A percentile compares a stretch with the other conserved stretches of the same genome.
Evolutionary conservation across 2,888 invertebrate species (phyloP).

Genomic region (Clitarchus hookeri): DNA sequence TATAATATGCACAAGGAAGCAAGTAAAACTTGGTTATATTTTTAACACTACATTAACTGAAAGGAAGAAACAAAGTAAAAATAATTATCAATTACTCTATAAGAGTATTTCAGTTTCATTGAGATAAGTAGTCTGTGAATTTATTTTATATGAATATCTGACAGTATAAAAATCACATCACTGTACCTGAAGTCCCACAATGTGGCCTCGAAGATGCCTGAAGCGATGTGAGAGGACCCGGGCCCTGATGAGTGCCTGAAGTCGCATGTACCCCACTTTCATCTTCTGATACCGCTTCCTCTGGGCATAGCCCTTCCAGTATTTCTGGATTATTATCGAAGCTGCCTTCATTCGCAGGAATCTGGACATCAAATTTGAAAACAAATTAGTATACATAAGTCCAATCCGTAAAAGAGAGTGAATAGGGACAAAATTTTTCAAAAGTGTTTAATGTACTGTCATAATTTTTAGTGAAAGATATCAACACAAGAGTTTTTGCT

Average conservation of each 20-base stretch:
- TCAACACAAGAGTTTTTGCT: too few relatives aligned
- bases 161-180: background rate
- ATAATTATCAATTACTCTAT: background rate
- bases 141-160: background rate
- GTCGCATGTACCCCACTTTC: conserved; percentile 91
- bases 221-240: conserved; percentile 92
- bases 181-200: conserved; percentile 71
- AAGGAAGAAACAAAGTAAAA: background rate
- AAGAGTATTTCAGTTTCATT: background rate
- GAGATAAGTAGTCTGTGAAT: background rate
- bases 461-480: too few relatives aligned
- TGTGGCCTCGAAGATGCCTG: conserved; percentile 87
- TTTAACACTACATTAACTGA: background rate
- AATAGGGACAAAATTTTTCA: too few relatives aligned
- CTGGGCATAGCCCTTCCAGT: conserved; percentile 91
- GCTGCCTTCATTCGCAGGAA: conserved; percentile 86
- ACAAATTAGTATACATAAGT: background rate
- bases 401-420: too few relatives aligned
- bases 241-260: conserved; percentile 93
- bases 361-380: conserved; percentile 45
- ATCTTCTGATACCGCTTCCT: conserved; percentile 84
- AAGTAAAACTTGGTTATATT: background rate
- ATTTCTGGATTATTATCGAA: conserved; percentile 85
- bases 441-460: too few relatives aligned
- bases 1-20: background rate